Evolutionary conservation across 2,113 vertebrate genomes (phyloP), one percentile per base, ranked within the genome.

Genomic region (Danionella cerebrum): DNA sequence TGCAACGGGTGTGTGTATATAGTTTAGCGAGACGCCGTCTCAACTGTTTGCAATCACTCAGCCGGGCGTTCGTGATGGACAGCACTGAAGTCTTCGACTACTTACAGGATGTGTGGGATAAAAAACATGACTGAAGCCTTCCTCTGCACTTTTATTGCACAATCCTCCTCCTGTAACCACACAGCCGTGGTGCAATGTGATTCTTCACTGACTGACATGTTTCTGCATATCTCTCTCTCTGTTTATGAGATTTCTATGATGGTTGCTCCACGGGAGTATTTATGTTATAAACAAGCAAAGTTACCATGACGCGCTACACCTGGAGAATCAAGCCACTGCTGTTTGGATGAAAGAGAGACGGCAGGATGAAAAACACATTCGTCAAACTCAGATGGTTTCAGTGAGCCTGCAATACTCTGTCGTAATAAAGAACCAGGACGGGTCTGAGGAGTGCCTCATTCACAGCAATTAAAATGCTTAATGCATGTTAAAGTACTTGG

Each of bases 1-100:
- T 63, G 57, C 52, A 47, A 73, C 80, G 62, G 75, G 71, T 82
- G 81, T 78, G 80, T 82, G 78, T 33, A 2, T 33, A 33, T 33
- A 33, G 29, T 33, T 33, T 33, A 33, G 29, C 9, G 69, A 69
- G 58, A 75, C 76, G 73, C 79, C 70, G 79, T 81, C 73, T 72
- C 71, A 67, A 63, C 64, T 59, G 75, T 80, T 85, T 74, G 77
- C 35, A 13, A 54, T 52, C 50, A 38, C 42, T 27, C 27, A 70
- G 25, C 11, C 16, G 18, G 19, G 36, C 36, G 54, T n/a, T 1
- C n/a, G 25, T 44, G 35, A 24, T 11, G 4, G 64, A 54, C 21
- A 42, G 14, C 33, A 14, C 33, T 8, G 21, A 16, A 27, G 25
- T 52, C 24, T 41, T 58, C 3, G 11, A 44, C 42, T 11, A 42